Percentiles rank a stretch among this genome's conserved stretches.
Conservation (phyloP, 2,888 invertebrate genomes). For the Halictus quadricinctus region DNA sequence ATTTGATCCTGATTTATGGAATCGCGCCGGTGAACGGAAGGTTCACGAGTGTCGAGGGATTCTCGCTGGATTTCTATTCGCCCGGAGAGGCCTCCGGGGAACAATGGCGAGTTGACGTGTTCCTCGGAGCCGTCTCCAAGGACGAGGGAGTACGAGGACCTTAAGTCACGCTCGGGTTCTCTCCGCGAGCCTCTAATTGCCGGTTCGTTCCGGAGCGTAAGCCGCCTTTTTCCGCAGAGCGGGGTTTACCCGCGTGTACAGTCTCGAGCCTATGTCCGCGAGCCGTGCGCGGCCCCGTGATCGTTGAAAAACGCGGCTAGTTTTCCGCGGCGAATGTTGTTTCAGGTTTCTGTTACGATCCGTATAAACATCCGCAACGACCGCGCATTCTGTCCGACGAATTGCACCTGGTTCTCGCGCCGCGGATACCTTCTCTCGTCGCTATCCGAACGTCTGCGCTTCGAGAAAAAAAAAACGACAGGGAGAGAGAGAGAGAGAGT, state of each 20-base stretch:
- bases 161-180: constrained; percentile 69
- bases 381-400: neutral
- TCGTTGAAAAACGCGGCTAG: constrained; percentile 32
- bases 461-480: neutral
- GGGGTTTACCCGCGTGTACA: neutral
- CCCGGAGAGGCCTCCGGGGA: constrained; percentile 14
- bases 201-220: constrained; percentile 60
- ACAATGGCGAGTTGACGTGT: constrained; percentile 58
- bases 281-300: neutral
- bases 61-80: neutral
- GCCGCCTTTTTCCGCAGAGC: constrained; percentile 21
- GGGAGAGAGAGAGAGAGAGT: neutral
- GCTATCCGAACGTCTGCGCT: neutral
- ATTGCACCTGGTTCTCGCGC: neutral
- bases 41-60: neutral
- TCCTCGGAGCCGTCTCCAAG: constrained; percentile 57
- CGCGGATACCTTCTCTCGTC: neutral
- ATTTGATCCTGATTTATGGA: neutral
- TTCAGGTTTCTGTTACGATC: neutral
- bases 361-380: neutral
- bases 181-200: constrained; percentile 63
- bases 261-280: neutral
- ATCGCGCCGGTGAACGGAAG: neutral
- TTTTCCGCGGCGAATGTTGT: neutral
- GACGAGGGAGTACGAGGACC: constrained; percentile 67